Evolutionary conservation across 1,140 invertebrate genomes (phyloP).

Genomic region (Drosophila repletoides): DNA sequence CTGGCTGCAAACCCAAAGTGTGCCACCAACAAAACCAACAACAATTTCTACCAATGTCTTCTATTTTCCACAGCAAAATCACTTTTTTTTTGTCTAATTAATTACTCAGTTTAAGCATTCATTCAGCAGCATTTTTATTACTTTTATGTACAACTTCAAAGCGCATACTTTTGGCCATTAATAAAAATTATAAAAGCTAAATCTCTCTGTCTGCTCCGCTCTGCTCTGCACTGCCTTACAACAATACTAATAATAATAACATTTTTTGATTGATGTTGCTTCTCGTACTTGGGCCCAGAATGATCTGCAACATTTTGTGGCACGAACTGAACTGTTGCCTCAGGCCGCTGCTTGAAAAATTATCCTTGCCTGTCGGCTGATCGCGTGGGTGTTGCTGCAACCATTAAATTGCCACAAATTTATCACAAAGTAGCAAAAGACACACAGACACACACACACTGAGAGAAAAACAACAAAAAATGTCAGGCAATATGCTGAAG

Average conservation of each 20-base stretch:
- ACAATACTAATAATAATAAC: no score
- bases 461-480: conserved; percentile 24
- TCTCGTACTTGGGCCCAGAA: conserved; percentile 6
- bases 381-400: conserved; percentile 65
- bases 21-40: conserved; percentile 41
- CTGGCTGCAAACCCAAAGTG: conserved; percentile 22
- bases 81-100: conserved; percentile 42
- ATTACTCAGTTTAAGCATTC: conserved; percentile 34
- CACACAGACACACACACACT: conserved; percentile 1
- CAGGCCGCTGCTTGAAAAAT: conserved; percentile 57
- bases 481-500: conserved; percentile 45
- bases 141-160: conserved; percentile 34
- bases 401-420: conserved; percentile 65
- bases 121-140: conserved; percentile 33
- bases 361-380: conserved; percentile 38
- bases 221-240: not conserved
- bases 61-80: conserved; percentile 19
- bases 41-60: conserved; percentile 35
- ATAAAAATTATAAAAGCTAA: conserved; percentile 43
- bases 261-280: conserved; percentile 9
- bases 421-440: conserved; percentile 61
- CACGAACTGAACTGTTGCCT: conserved; percentile 5
- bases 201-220: conserved; percentile 16
- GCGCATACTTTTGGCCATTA: conserved; percentile 36
- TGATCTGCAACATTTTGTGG: conserved; percentile 34